Evolutionary conservation across 2,113 vertebrate genomes (phyloP).

Genomic region (Butorides virescens): DNA sequence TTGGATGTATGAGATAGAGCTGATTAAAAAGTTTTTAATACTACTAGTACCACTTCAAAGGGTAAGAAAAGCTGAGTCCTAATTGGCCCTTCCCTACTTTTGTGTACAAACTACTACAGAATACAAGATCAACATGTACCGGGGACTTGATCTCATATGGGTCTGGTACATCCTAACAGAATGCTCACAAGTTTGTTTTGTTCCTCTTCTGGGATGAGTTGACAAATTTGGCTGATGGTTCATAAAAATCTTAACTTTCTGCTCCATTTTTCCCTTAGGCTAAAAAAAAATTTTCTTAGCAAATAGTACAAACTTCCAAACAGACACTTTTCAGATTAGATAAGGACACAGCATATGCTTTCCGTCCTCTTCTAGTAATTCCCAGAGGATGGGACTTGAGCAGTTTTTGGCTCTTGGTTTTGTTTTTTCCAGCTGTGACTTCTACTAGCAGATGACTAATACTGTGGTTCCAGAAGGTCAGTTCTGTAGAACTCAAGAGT

Average conservation of each 20-base stretch:
- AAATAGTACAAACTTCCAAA: background rate
- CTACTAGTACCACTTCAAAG: background rate
- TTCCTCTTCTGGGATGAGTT: background rate
- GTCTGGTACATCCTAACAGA: background rate
- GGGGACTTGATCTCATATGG: background rate
- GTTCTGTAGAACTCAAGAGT: background rate
- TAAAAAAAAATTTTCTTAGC: background rate
- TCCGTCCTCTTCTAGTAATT: background rate
- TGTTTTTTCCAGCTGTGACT: slow-evolving; percentile 20
- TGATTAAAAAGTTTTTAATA: background rate
- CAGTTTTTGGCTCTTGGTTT: slow-evolving; percentile 19
- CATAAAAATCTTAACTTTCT: background rate
- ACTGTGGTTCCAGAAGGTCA: slow-evolving; percentile 1
- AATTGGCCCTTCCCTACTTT: background rate
- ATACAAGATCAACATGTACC: background rate
- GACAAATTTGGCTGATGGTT: background rate
- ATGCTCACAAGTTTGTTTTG: background rate
- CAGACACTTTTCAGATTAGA: slow-evolving; percentile 21
- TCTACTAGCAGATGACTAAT: background rate
- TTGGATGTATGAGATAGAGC: background rate
- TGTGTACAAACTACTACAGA: background rate
- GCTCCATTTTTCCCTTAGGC: background rate
- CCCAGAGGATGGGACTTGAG: background rate
- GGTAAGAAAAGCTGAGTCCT: background rate
- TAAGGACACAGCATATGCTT: background rate